These are phyloP conservation scores for Tyria jacobaeae DNA, from an alignment of 2,888 invertebrate species.

Conservation along the genomic window DNA sequence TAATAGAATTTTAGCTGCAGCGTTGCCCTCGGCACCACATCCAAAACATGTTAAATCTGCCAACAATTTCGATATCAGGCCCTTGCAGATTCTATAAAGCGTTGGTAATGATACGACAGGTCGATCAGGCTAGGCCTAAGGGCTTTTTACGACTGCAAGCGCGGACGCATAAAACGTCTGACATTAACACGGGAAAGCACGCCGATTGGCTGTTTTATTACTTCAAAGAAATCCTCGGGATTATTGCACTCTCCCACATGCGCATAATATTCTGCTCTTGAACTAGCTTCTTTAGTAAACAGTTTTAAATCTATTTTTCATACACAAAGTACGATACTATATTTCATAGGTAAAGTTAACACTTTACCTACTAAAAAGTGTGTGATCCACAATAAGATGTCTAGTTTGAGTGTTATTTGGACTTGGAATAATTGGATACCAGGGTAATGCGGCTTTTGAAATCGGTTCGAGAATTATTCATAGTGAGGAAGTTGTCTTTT, in stretches of 20 bases:
- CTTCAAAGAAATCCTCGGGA: conserved; percentile 62
- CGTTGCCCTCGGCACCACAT: neutral
- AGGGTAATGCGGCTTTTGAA: too few species aligned
- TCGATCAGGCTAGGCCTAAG: conserved; percentile 34
- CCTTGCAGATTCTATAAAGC: conserved; percentile 24
- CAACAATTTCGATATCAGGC: conserved; percentile 21
- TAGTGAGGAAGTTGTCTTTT: too few species aligned
- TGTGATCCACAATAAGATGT: too few species aligned
- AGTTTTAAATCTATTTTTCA: neutral
- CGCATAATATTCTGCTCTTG: conserved; percentile 14
- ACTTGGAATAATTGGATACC: too few species aligned
- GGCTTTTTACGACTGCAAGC: conserved; percentile 65
- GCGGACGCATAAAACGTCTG: conserved; percentile 66
- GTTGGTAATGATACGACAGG: conserved; percentile 32
- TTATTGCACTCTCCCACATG: conserved; percentile 43
- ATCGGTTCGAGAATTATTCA: too few species aligned
- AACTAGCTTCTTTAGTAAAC: neutral
- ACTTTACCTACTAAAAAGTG: too few species aligned
- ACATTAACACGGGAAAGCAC: conserved; percentile 63
- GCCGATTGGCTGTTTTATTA: conserved; percentile 64
- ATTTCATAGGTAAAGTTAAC: neutral
- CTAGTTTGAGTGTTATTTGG: too few species aligned
- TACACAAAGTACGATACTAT: neutral
- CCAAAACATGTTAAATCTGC: neutral
- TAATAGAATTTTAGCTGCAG: neutral